These are phyloP conservation scores for Brienomyrus longianalis DNA, from an alignment of 2,113 vertebrate species.

Conservation along the genomic window DNA sequence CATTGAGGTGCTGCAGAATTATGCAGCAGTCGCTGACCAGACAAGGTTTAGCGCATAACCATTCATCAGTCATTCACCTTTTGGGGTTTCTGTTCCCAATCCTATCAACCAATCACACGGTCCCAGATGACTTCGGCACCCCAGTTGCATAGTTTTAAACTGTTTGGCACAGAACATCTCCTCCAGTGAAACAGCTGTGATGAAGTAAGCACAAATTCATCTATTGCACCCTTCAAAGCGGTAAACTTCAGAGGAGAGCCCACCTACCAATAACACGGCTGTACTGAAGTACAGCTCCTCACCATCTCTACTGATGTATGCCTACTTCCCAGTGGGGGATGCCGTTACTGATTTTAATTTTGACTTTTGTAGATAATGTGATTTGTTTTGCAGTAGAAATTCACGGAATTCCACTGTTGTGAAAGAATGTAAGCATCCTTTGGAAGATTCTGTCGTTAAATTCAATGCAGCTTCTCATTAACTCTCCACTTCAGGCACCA, in stretches of 20 bases:
- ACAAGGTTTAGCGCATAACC: no score
- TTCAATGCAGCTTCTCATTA: conserved; percentile 25
- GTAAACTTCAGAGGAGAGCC: background rate
- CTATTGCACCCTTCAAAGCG: background rate
- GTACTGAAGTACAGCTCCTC: background rate
- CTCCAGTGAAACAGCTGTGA: conserved; percentile 33
- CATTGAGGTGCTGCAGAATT: background rate
- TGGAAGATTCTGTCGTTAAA: conserved; percentile 35
- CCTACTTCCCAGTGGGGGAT: background rate
- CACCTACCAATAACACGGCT: background rate
- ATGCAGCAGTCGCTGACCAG: background rate
- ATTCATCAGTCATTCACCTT: background rate
- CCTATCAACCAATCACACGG: background rate
- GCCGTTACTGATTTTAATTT: background rate
- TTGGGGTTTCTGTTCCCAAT: background rate
- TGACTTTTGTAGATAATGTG: background rate
- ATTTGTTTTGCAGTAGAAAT: background rate
- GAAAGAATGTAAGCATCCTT: conserved; percentile 30
- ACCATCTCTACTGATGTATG: background rate
- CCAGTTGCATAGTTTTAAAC: background rate
- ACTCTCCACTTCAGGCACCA: conserved; percentile 33
- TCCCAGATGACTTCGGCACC: background rate
- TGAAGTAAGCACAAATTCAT: background rate
- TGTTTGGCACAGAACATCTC: background rate
- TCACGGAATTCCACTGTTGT: conserved; percentile 49